A percentile compares a stretch with the other conserved stretches of the same genome.
These are phyloP conservation scores for Apistogramma diplotaenia DNA, from an alignment of 2,113 vertebrate genomes.

Conservation along the genomic window DNA sequence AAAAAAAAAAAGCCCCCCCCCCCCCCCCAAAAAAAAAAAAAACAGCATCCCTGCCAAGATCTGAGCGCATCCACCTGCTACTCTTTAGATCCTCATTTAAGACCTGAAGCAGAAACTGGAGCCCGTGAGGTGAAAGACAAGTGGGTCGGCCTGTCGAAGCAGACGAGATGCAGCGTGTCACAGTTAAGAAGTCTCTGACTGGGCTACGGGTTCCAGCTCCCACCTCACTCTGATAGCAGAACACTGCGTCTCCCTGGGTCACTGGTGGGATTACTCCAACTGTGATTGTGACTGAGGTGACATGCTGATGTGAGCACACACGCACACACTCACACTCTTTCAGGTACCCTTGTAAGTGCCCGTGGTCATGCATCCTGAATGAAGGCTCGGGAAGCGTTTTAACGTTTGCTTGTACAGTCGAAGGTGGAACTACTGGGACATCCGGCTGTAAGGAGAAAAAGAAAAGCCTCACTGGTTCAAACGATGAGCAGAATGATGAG, in stretches of 20 bases:
- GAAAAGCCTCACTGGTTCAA: background rate
- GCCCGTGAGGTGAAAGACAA: background rate
- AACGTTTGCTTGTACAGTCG: conserved; percentile 27
- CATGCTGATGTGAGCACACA: background rate
- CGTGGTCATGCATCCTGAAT: conserved; percentile 49
- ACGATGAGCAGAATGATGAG: background rate
- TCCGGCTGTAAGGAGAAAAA: background rate
- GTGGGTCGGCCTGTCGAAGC: background rate
- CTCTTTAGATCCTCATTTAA: background rate
- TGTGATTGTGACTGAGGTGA: background rate
- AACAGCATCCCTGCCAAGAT: conserved; percentile 60
- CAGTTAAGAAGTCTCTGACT: conserved; percentile 17
- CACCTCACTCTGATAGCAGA: conserved; percentile 30
- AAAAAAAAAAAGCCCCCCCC: conserved; percentile 9
- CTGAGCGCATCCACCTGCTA: conserved; percentile 8
- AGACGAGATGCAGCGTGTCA: background rate
- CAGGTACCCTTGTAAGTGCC: background rate
- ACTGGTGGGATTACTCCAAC: conserved; percentile 28
- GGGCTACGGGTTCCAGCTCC: conserved; percentile 22
- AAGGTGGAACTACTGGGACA: conserved; percentile 51
- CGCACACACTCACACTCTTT: background rate
- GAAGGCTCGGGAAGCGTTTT: conserved; percentile 45
- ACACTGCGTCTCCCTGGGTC: conserved; percentile 26
- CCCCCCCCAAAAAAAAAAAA: conserved; percentile 37
- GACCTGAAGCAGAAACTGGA: conserved; percentile 21